Conservation (phyloP, 2,888 invertebrate genomes). For the Leucoma salicis region DNA sequence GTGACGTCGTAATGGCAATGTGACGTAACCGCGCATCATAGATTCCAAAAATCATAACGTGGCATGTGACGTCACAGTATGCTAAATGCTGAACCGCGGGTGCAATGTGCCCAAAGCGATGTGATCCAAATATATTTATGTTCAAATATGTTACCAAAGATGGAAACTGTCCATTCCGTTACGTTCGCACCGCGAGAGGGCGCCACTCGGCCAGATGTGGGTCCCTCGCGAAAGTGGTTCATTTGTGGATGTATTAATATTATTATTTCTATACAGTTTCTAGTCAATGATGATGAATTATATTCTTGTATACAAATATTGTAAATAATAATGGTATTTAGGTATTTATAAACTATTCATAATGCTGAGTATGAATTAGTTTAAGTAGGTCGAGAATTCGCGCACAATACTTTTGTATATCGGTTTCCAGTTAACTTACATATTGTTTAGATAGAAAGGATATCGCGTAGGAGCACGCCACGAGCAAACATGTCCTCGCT, state of each 20-base stretch:
- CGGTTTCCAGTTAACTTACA: slow-evolving; percentile 3
- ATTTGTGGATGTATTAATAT: slow-evolving; percentile 43
- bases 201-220: slow-evolving; percentile 15
- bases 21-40: too few relatives aligned
- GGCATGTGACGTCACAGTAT: slow-evolving; percentile 2
- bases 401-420: slow-evolving; percentile 60
- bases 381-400: slow-evolving; percentile 60
- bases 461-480: background rate
- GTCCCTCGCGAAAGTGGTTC: slow-evolving; percentile 54
- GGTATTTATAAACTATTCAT: slow-evolving; percentile 58
- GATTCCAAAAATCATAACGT: too few relatives aligned
- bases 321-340: slow-evolving; percentile 62
- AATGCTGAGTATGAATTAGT: slow-evolving; percentile 41
- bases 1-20: too few relatives aligned
- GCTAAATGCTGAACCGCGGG: background rate
- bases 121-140: slow-evolving; percentile 44
- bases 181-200: background rate
- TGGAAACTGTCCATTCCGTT: slow-evolving; percentile 60
- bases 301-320: slow-evolving; percentile 69
- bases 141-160: slow-evolving; percentile 77
- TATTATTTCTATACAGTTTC: slow-evolving; percentile 66
- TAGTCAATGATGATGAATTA: slow-evolving; percentile 66
- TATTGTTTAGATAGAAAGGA: background rate
- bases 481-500: slow-evolving; percentile 6
- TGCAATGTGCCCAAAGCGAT: slow-evolving; percentile 23